phyloP scores from a whole-genome alignment of 2,797 vertebrate genomes.

The Chiloscyllium punctatum region DNA sequence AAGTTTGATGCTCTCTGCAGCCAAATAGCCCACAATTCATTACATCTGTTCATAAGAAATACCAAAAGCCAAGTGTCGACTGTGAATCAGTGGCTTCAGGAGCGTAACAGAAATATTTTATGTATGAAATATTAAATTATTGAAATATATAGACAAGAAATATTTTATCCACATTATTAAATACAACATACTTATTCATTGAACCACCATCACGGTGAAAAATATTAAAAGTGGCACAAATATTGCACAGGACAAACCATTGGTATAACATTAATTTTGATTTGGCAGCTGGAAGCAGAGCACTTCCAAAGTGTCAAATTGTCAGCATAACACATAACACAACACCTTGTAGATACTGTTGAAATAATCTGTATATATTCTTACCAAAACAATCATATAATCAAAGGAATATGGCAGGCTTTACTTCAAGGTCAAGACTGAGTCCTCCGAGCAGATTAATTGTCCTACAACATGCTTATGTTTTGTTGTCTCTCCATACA shows the following conservation, averaged over 20 bases:
- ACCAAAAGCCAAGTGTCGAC: background rate
- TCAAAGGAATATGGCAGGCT: background rate
- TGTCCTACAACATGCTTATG: background rate
- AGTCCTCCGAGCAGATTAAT: background rate
- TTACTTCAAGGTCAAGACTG: background rate
- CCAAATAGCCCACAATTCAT: background rate
- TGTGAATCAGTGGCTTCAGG: background rate
- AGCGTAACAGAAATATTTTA: background rate
- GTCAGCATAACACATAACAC: background rate
- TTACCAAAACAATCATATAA: background rate
- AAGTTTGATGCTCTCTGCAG: background rate
- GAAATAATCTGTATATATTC: background rate
- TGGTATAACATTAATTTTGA: background rate
- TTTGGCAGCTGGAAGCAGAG: background rate
- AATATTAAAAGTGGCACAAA: background rate
- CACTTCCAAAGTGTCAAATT: background rate
- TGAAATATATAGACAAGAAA: constrained; percentile 11
- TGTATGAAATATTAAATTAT: constrained; percentile 5
- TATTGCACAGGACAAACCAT: background rate
- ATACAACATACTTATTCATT: constrained; percentile 8
- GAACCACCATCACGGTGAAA: background rate
- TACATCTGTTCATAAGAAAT: background rate
- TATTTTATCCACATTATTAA: background rate
- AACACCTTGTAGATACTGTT: background rate
- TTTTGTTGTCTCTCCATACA: background rate